phyloP scores from a whole-genome alignment of 2,113 vertebrate genomes.

The Limanda limanda region DNA sequence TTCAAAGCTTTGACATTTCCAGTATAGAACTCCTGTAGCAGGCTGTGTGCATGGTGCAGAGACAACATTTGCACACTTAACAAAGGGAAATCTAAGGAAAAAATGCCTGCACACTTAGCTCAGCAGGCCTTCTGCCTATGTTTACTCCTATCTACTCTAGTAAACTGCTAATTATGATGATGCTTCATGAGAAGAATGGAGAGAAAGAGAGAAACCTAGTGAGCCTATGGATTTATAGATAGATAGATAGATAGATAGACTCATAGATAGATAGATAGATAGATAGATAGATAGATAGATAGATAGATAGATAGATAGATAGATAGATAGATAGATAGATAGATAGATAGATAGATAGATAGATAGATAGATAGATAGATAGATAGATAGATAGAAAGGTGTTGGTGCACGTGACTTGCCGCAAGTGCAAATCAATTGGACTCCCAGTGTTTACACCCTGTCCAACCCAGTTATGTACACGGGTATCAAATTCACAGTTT shows the following conservation, averaged over 20 bases:
- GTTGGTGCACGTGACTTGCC: slow-evolving; percentile 49
- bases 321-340: slow-evolving; percentile 24
- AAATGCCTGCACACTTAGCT: slow-evolving; percentile 41
- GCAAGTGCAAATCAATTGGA: slow-evolving; percentile 25
- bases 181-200: slow-evolving; percentile 44
- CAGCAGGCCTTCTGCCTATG: slow-evolving; percentile 38
- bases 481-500: slow-evolving; percentile 59
- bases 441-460: slow-evolving; percentile 61
- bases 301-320: slow-evolving; percentile 27
- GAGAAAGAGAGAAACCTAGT: slow-evolving; percentile 14
- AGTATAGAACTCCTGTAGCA: not conserved
- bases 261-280: slow-evolving; percentile 20
- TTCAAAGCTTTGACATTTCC: slow-evolving; percentile 16
- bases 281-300: slow-evolving; percentile 39
- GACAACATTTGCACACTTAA: slow-evolving; percentile 42
- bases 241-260: slow-evolving; percentile 3
- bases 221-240: not conserved
- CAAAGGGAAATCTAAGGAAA: slow-evolving; percentile 40
- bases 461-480: slow-evolving; percentile 40
- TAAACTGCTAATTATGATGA: slow-evolving; percentile 58
- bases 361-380: slow-evolving; percentile 30
- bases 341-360: slow-evolving; percentile 35
- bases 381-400: slow-evolving; percentile 13
- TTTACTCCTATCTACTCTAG: slow-evolving; percentile 44
- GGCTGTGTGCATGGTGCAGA: not conserved